These are phyloP conservation scores for Pseudolaguvia tuberculata DNA, from an alignment of 2,113 vertebrate species.

Conservation along the genomic window DNA sequence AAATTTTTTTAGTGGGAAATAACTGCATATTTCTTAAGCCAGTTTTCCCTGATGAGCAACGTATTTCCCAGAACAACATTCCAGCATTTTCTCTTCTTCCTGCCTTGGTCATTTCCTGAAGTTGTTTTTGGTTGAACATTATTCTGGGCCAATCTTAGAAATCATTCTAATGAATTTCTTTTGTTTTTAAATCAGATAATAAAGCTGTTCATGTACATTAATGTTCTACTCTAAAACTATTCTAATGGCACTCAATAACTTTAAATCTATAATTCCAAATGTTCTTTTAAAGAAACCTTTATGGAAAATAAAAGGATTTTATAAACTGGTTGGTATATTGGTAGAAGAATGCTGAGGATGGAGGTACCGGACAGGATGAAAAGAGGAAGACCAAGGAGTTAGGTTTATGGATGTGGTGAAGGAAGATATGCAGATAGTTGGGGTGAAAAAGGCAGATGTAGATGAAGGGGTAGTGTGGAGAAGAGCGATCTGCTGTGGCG, in stretches of 20 bases:
- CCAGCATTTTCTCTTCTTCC: conserved; percentile 3
- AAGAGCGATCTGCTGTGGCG: too few species aligned
- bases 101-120: conserved; percentile 20
- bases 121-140: conserved; percentile 15
- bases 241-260: too few species aligned
- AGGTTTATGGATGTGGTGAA: too few species aligned
- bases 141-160: background rate
- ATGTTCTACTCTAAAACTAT: background rate
- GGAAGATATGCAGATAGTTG: too few species aligned
- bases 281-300: background rate
- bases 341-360: too few species aligned
- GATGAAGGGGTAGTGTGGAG: too few species aligned
- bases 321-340: too few species aligned
- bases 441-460: too few species aligned
- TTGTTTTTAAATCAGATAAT: background rate
- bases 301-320: too few species aligned
- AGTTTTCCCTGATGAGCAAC: conserved; percentile 13
- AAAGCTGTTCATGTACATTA: background rate
- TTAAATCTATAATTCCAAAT: background rate
- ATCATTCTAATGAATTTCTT: background rate
- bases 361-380: too few species aligned
- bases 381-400: too few species aligned
- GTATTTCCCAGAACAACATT: conserved; percentile 24
- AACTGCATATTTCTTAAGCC: background rate
- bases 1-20: background rate